These are phyloP conservation scores for Ruditapes philippinarum DNA, from an alignment of 1,140 invertebrate species.

Conservation along the genomic window DNA sequence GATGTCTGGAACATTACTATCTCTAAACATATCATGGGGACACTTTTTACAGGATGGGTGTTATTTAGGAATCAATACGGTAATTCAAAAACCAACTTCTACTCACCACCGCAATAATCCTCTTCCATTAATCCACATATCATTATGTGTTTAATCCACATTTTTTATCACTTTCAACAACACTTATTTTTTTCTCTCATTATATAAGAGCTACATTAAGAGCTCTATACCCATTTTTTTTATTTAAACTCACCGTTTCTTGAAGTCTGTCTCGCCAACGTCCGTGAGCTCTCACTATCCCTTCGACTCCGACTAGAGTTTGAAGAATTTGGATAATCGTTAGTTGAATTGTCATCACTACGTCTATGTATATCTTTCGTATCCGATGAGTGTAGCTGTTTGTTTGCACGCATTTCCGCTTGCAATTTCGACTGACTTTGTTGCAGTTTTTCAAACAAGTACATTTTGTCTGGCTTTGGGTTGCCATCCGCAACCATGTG, in stretches of 20 bases:
- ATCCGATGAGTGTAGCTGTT: conserved; percentile 40
- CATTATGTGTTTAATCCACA: conserved; percentile 5
- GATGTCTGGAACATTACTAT: too few species aligned
- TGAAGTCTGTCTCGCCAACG: conserved; percentile 50
- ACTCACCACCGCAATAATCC: background rate
- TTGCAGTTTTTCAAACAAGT: conserved; percentile 66
- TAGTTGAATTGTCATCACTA: conserved; percentile 37
- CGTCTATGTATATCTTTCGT: conserved; percentile 59
- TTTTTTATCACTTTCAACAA: conserved; percentile 1
- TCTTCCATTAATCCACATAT: background rate
- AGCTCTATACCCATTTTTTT: background rate
- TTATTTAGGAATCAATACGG: too few species aligned
- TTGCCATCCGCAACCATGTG: conserved; percentile 59
- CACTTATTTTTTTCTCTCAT: conserved; percentile 1
- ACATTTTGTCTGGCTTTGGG: conserved; percentile 65
- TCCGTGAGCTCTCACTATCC: conserved; percentile 56
- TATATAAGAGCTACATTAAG: background rate
- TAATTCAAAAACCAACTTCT: background rate
- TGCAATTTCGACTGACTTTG: conserved; percentile 64
- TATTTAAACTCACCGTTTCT: conserved; percentile 59
- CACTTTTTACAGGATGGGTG: too few species aligned
- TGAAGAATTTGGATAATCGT: conserved; percentile 57
- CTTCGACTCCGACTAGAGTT: conserved; percentile 55
- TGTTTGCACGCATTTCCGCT: conserved; percentile 54
- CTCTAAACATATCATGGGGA: too few species aligned